Evolutionary conservation across 2,113 vertebrate genomes (phyloP).

Genomic region (Cololabis saira): DNA sequence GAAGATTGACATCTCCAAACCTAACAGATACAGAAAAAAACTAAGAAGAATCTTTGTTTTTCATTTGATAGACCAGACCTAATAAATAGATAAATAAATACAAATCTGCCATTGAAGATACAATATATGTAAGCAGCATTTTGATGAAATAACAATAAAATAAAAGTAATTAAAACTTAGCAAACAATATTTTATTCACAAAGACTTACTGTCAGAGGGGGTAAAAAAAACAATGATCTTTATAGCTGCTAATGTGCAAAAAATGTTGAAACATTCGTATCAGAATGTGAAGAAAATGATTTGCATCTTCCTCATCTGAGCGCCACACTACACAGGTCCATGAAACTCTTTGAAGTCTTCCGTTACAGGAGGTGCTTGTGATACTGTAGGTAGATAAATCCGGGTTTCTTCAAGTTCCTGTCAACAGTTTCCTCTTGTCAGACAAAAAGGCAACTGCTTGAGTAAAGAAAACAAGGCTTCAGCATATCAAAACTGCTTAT

Average conservation of each 20-base stretch:
- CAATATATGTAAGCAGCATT: too few species aligned
- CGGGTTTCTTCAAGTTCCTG: constrained; percentile 57
- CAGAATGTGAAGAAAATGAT: constrained; percentile 2
- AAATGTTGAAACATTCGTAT: background rate
- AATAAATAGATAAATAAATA: too few species aligned
- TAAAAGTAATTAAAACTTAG: too few species aligned
- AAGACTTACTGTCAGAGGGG: too few species aligned
- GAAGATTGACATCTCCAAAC: too few species aligned
- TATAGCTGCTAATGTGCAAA: background rate
- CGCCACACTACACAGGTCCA: constrained; percentile 52
- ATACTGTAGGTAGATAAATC: constrained; percentile 26
- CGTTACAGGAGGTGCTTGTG: constrained; percentile 51
- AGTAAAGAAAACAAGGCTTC: constrained; percentile 1
- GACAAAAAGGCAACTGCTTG: constrained; percentile 10
- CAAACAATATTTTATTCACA: too few species aligned
- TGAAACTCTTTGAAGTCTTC: constrained; percentile 48
- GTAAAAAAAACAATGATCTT: background rate
- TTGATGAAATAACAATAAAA: too few species aligned
- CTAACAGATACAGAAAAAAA: too few species aligned
- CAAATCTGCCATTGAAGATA: too few species aligned
- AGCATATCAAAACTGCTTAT: background rate
- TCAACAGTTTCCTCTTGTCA: constrained; percentile 44
- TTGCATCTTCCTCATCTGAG: constrained; percentile 24
- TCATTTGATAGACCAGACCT: too few species aligned
- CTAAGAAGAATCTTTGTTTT: too few species aligned